Evolutionary conservation across 2,797 vertebrate species (phyloP).

Genomic region (Decapterus maruadsi): DNA sequence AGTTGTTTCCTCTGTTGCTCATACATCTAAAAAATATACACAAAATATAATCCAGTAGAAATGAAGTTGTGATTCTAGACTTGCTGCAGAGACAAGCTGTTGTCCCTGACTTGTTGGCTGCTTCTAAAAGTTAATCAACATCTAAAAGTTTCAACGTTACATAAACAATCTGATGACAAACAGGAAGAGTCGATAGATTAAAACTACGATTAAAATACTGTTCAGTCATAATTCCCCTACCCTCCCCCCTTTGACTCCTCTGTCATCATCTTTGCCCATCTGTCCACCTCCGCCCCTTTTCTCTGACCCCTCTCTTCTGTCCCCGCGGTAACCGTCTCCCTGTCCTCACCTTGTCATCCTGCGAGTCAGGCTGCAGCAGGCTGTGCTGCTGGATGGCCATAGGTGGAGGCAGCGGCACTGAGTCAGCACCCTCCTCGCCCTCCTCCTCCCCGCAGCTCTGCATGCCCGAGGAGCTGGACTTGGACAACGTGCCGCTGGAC

Average conservation of each 20-base stretch:
- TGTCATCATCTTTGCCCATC: neutral
- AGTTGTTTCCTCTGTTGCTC: neutral
- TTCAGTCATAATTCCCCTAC: neutral
- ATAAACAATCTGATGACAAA: neutral
- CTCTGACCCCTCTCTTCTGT: neutral
- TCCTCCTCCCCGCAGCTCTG: constrained; percentile 99
- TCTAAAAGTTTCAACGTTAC: neutral
- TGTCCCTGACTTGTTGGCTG: neutral
- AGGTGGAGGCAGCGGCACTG: constrained; percentile 95
- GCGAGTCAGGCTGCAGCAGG: constrained; percentile 95
- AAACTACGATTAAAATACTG: neutral
- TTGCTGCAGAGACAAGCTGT: neutral
- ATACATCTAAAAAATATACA: neutral
- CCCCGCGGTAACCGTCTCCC: neutral
- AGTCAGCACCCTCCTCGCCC: constrained; percentile 95
- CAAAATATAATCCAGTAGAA: neutral
- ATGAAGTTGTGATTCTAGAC: neutral
- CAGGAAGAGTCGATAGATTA: neutral
- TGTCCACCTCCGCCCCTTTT: neutral
- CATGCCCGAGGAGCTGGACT: constrained; percentile 99
- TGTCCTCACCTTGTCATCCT: constrained; percentile 96
- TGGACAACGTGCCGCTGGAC: constrained; percentile 97
- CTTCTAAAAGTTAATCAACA: neutral
- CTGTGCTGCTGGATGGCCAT: constrained; percentile 99
- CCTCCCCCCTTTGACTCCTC: neutral